Base-by-base conservation (phyloP, 2,888 invertebrate genomes). In the Chaetoderma sp. region DNA sequence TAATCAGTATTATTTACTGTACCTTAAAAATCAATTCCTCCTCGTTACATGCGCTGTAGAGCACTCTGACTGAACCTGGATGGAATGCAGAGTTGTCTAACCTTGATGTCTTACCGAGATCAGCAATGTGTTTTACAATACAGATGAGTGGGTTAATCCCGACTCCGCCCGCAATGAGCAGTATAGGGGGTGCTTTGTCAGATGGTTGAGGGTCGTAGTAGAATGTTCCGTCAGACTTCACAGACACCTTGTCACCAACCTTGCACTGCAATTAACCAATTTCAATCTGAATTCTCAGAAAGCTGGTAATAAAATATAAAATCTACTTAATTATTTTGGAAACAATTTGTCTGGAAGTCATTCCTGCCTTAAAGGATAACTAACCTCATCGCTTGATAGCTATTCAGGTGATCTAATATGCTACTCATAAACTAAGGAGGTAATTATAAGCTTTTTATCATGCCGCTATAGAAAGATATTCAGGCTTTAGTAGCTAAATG, bases 101-200 rank as follows among this genome's bases (percentile, higher is more conserved):
- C 8, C 50, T 23, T 18, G 49, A 28, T 27, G 56, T 23, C n/a
- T 68, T 42, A 47, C 72, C 63, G n/a, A 82, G 49, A 60, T 82
- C 74, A 30, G 72, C 63, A 23, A 83, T 77, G 67, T 86, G 82
- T 47, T 75, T 75, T 21, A 84, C 55, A 60, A 88, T 88, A 32
- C 87, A 87, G 44, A 78, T 75, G 6, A 88, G 69, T 23, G 88
- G 88, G 69, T 88, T 88, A 27, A 88, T 86, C 5, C 88, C 88
- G 16, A 88, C 87, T 1, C 88, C 88, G 5, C 88, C 88, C 10
- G 87, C 88, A 33, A 88, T 71, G 21, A 88, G 76, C 30, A 88
- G 70, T 10, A 87, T 66, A 57, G 69, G 63, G 2, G 71, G 58
- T 23, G 65, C 54, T 6, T 49, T 33, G 16, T 68, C 58, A 6